Evolutionary conservation across 2,797 vertebrate genomes (phyloP).

Genomic region (Emys orbicularis): DNA sequence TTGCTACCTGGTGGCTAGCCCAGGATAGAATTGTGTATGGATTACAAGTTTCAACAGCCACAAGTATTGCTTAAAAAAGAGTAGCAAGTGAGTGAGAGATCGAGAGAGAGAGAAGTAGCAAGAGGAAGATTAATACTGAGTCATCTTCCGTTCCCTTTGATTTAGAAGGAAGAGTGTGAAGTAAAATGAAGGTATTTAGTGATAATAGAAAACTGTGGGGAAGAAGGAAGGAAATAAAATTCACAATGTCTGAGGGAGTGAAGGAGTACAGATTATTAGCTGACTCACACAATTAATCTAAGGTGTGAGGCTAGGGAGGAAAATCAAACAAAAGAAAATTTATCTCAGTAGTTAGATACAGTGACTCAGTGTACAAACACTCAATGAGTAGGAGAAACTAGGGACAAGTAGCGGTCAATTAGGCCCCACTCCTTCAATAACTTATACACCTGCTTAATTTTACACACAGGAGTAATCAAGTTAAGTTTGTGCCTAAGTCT

Average conservation of each 20-base stretch:
- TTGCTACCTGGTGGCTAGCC: constrained; percentile 56
- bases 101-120: constrained; percentile 46
- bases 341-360: neutral
- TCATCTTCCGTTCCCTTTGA: constrained; percentile 12
- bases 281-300: neutral
- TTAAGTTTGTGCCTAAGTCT: neutral
- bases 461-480: neutral
- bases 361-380: neutral
- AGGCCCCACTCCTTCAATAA: neutral
- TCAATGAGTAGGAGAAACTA: neutral
- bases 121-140: constrained; percentile 39
- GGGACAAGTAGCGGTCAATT: neutral
- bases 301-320: neutral
- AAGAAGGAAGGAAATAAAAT: constrained; percentile 8
- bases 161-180: neutral
- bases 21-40: constrained; percentile 42
- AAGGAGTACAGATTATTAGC: neutral
- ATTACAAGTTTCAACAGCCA: constrained; percentile 53
- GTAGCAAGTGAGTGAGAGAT: constrained; percentile 49
- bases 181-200: neutral
- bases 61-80: constrained; percentile 42
- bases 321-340: neutral
- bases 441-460: neutral
- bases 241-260: neutral
- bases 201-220: neutral